Evolutionary conservation across 1,140 invertebrate species (phyloP).

Genomic region (Calephelis virginiensis): DNA sequence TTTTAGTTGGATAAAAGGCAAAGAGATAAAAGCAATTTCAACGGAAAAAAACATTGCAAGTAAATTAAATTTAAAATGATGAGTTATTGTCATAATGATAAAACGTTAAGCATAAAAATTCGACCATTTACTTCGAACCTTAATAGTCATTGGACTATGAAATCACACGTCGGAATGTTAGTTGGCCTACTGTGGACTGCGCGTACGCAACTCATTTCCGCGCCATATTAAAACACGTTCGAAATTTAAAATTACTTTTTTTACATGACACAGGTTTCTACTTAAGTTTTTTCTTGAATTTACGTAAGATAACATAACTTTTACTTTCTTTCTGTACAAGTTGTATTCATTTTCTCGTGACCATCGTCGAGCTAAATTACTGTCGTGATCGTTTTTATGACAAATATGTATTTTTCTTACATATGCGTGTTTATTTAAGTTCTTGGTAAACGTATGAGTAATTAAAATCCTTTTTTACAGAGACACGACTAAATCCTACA

Average conservation of each 20-base stretch:
- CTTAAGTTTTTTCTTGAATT: conserved; percentile 14
- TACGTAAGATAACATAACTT: conserved; percentile 7
- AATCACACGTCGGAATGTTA: conserved; percentile 55
- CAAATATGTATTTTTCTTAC: not conserved
- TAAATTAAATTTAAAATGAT: no score
- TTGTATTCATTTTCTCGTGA: conserved; percentile 14
- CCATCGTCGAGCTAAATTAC: not conserved
- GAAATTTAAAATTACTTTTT: conserved; percentile 27
- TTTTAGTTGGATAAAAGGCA: no score
- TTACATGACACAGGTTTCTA: conserved; percentile 21
- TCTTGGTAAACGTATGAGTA: not conserved
- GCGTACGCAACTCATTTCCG: conserved; percentile 36
- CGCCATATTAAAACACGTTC: conserved; percentile 31
- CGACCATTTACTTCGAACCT: conserved; percentile 54
- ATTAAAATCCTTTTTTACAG: not conserved
- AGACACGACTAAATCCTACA: not conserved
- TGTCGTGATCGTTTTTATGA: not conserved
- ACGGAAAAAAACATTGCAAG: no score
- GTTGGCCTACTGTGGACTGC: conserved; percentile 51
- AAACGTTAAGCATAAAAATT: conserved; percentile 26
- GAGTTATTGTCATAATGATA: conserved; percentile 46
- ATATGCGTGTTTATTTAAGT: not conserved
- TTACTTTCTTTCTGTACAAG: conserved; percentile 4
- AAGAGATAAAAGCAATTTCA: no score
- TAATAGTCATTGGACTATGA: conserved; percentile 48